Evolutionary conservation across 1,140 invertebrate species (phyloP), one percentile per base, ranked within the genome.

Genomic region (Orussus abietinus): DNA sequence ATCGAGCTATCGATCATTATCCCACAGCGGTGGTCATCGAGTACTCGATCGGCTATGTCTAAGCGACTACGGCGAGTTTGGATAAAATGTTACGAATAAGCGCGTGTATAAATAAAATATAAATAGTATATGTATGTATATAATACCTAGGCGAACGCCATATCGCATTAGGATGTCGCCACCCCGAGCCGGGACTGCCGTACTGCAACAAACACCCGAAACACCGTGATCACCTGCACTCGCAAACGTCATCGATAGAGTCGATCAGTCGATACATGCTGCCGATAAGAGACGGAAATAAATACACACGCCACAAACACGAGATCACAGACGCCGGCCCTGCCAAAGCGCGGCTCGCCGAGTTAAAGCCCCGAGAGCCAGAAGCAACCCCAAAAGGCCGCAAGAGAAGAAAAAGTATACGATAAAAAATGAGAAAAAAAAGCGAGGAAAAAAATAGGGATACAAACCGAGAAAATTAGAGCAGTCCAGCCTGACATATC

Each of bases 151-250:
- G 59, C 62, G 61, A 66, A 64, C 62, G 59, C 61, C 64, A 60
- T 53, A 58, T 64, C 55, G 47, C 52, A 64, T 67, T 69, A 72
- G 59, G 67, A 70, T 66, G 69, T 62, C 46, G 66, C 61, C 58
- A 66, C 66, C 61, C 64, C 69, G 59, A 71, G 66, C 51, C 69
- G 69, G 59, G 69, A 72, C 58, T 71, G 66, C 63, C 69, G 66
- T 72, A 72, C 69, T 72, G 66, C 53, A 72, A 72, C 62, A 71
- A 44, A 71, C 49, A 62, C 55, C 55, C 62, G 49, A 64, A 61
- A 61, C 59, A 54, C 51, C 51, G 58, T 62, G 52, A 62, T 59
- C 54, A 57, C 54, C 45, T 57, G 53, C 45, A 43, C 45, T 57
- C 41, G 54, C 50, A 45, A 53, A 40, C 22, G 13, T 38, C n/a